Base-by-base conservation (phyloP, 2,797 vertebrate species). In the Chelon auratus region DNA sequence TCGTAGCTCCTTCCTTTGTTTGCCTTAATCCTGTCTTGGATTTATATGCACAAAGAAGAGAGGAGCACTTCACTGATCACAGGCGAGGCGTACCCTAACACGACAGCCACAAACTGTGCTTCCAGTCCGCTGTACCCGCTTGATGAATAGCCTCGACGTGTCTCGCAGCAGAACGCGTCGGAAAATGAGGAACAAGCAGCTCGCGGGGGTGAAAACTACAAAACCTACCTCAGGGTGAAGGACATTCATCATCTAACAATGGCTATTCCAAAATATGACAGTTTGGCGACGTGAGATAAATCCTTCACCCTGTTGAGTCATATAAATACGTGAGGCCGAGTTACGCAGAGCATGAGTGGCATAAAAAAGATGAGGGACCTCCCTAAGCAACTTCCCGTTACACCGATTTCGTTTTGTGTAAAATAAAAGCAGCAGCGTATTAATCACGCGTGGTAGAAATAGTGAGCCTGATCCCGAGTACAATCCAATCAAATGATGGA, bases 141-240 rank as follows among this genome's bases (percentile, higher is more conserved):
- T 86, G 77, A 80, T 72, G 55, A 76, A 83, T 73, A 37, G 65
- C 63, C 40, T 65, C 37, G 1, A 37, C 2, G 54, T 40, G 52
- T 69, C 33, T n/a, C 22, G 18, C 30, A 61, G 72, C 45, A 50
- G 59, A 45, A 62, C 33, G 58, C 47, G 37, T 50, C 40, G 33
- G 20, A 76, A 76, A 72, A 86, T 60, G 18, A 64, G 59, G 48
- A 33, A 40, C 51, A 73, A 40, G 56, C 56, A 72, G 36, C 64
- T 52, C 45, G 39, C 2, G 42, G 43, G 17, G 43, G 14, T 43
- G 65, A 56, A 67, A 1, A 18, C 48, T 1, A 12, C 4, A 68
- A 51, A 50, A 22, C 60, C 47, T 33, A 33, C 30, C 14, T 63
- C 48, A 18, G 22, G 24, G 50, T 52, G 69, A 69, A 72, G 52